Evolutionary conservation across 2,113 vertebrate species (phyloP).

Genomic region (Vulpes lagopus): DNA sequence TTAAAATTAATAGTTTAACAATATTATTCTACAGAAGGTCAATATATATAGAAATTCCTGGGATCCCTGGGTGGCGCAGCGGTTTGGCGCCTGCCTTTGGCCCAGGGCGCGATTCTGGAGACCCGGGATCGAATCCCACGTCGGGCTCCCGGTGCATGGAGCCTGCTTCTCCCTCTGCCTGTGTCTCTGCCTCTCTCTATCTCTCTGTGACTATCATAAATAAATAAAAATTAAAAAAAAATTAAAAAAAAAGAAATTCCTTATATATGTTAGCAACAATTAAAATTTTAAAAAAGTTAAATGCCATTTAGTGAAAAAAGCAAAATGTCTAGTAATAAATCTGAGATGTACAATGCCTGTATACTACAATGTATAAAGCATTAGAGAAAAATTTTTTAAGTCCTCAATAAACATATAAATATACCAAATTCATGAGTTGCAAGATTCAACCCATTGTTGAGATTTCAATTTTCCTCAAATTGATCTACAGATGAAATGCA

Average conservation of each 20-base stretch:
- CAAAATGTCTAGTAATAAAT: background rate
- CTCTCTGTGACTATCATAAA: too few species aligned
- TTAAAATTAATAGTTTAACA: conserved; percentile 58
- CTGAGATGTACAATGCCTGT: background rate
- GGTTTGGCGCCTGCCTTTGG: too few species aligned
- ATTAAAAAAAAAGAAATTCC: too few species aligned
- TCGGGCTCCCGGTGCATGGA: too few species aligned
- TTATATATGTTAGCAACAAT: conserved; percentile 15
- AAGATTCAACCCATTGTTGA: conserved; percentile 42
- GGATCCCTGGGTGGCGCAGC: too few species aligned
- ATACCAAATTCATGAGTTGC: background rate
- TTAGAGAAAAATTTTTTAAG: conserved; percentile 33
- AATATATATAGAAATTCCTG: background rate
- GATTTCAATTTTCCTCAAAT: background rate
- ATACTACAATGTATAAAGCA: background rate
- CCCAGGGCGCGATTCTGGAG: too few species aligned
- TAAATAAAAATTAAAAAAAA: too few species aligned
- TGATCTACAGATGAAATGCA: background rate
- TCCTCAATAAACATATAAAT: background rate
- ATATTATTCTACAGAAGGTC: background rate
- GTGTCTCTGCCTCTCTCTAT: too few species aligned
- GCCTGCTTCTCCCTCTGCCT: too few species aligned
- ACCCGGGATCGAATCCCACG: too few species aligned
- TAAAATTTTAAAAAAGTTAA: background rate
- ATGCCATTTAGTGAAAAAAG: background rate